Evolutionary conservation across 2,888 invertebrate genomes (phyloP).

Genomic region (Nymphalis polychloros): DNA sequence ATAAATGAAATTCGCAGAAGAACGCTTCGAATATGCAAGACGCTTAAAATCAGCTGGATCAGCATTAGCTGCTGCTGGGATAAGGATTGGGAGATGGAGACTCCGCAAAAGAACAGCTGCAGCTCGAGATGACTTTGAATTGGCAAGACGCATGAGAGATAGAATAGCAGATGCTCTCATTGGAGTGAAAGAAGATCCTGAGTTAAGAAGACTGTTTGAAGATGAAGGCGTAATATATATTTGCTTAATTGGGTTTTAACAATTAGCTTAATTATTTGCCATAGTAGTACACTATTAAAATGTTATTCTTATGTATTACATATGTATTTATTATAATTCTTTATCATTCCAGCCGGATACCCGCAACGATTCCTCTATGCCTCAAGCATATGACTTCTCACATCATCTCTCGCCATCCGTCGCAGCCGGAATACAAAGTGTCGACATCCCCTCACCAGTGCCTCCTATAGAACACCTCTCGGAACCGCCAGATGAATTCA

Average conservation of each 20-base stretch:
- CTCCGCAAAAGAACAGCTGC: conserved; percentile 96
- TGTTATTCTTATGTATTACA: no score
- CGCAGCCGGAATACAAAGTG: conserved; percentile 63
- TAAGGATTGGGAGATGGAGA: conserved; percentile 93
- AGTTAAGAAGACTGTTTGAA: conserved; percentile 90
- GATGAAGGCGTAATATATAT: conserved; percentile 87
- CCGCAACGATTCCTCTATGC: conserved; percentile 83
- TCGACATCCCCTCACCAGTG: conserved; percentile 75
- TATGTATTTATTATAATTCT: neutral
- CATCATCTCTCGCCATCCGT: conserved; percentile 74
- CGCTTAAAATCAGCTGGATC: conserved; percentile 93
- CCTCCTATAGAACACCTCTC: conserved; percentile 62
- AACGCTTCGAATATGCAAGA: conserved; percentile 96
- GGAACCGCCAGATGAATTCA: conserved; percentile 47
- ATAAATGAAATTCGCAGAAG: conserved; percentile 79
- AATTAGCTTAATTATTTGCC: no score
- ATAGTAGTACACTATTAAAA: no score
- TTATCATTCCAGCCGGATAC: conserved; percentile 67
- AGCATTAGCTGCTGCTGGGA: conserved; percentile 91
- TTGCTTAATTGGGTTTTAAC: no score
- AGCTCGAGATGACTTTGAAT: conserved; percentile 94
- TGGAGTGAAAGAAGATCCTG: conserved; percentile 87
- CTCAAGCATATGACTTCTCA: conserved; percentile 78
- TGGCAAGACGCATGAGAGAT: conserved; percentile 92
- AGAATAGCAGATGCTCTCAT: conserved; percentile 93